Base-by-base conservation (phyloP, 2,797 vertebrate species). In the Loris lydekkerianus region DNA sequence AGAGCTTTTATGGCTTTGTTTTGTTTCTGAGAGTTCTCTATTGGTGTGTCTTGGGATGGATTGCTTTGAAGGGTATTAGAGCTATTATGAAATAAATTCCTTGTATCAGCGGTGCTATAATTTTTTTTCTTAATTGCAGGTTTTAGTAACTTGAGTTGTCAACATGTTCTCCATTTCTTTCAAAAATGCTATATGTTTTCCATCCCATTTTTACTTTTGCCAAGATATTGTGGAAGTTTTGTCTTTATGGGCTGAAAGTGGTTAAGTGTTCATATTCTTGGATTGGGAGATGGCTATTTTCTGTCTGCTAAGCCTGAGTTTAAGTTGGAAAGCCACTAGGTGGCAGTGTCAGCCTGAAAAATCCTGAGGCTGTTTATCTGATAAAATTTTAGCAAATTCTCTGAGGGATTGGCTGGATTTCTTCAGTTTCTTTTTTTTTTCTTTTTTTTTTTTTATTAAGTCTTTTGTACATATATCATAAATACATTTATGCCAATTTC, bases 341-440 rank as follows among this genome's bases (percentile, higher is more conserved):
- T 97, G 97, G 97, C 97, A 80, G 90, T 89, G 85, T 96, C 87
- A 94, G 87, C 87, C 82, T 93, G 92, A 95, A 61, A 94, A 95
- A 96, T 88, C 43, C 37, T 75, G 58, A 69, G 61, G 80, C 10
- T 20, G 21, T 58, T 76, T 91, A 7, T 56, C n/a, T 61, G 77
- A 29, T 84, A 93, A 75, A 70, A 92, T 94, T 97, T 97, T 91
- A 91, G 77, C 81, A 77, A 77, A 84, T 31, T 92, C 86, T 91
- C 88, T 49, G 65, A 97, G 87, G 70, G 95, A 75, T 81, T 86
- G 49, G 18, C 46, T 82, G 63, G 49, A 76, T 80, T 95, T 94
- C 69, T 87, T 94, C 27, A 56, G 43, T 58, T 20, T 92, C 60
- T 91, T 81, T 67, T 80, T 89, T 46, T 40, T 40, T 40, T 40